A percentile compares a stretch with the other conserved stretches of the same genome.
phyloP scores from a whole-genome alignment of 2,113 vertebrate genomes.

The Microcebus murinus region DNA sequence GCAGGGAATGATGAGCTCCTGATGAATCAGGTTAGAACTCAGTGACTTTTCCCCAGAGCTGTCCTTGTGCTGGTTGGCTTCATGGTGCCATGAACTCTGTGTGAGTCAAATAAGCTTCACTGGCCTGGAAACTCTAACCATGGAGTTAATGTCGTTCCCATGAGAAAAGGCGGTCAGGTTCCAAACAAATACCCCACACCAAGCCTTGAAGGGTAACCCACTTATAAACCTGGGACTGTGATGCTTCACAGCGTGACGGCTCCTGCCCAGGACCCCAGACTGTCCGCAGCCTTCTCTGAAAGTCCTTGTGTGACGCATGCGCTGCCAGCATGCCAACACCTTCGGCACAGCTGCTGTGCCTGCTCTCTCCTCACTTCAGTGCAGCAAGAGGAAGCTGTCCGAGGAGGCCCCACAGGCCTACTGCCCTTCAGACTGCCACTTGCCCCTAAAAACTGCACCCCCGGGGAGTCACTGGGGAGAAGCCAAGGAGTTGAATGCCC shows the following conservation, averaged over 20 bases:
- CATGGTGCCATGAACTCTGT: not conserved
- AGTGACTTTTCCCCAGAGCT: not conserved
- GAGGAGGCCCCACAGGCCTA: not conserved
- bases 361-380: accelerated
- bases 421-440: not conserved
- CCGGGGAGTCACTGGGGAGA: not conserved
- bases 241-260: accelerated
- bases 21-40: not conserved
- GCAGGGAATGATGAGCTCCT: not conserved
- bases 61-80: not conserved
- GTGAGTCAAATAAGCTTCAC: not conserved
- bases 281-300: not conserved
- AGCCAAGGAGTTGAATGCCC: not conserved
- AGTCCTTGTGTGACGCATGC: not conserved
- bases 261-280: not conserved
- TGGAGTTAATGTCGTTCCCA: not conserved
- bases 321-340: accelerated
- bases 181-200: not conserved
- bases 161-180: not conserved
- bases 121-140: not conserved
- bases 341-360: not conserved
- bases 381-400: not conserved
- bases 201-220: not conserved
- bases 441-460: not conserved
- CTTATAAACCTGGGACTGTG: not conserved